Evolutionary conservation across 1,140 invertebrate genomes (phyloP).

Genomic region (Potamilus streckersoni): DNA sequence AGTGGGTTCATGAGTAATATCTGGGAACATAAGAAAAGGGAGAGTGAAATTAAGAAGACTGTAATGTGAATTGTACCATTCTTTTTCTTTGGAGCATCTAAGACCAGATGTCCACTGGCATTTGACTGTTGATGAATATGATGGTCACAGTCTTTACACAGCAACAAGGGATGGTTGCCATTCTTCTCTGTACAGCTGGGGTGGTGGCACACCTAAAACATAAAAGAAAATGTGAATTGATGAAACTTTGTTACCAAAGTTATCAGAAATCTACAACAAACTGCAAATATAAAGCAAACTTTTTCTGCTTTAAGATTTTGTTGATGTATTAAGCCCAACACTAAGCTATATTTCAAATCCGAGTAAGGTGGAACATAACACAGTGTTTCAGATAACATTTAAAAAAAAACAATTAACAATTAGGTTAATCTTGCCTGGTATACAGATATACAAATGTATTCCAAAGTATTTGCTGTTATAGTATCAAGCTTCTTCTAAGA

Average conservation of each 20-base stretch:
- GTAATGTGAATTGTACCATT: conserved; percentile 8
- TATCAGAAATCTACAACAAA: not conserved
- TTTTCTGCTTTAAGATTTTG: not conserved
- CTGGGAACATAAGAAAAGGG: too few species aligned
- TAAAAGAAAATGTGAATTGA: not conserved
- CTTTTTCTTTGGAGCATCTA: conserved; percentile 26
- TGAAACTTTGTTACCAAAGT: not conserved
- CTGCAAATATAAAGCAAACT: not conserved
- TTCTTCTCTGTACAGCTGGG: conserved; percentile 26
- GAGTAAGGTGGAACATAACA: not conserved
- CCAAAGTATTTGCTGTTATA: too few species aligned
- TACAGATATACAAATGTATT: too few species aligned
- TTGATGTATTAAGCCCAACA: not conserved
- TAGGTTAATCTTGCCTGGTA: too few species aligned
- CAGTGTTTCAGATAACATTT: too few species aligned
- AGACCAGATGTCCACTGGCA: conserved; percentile 21
- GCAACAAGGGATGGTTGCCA: conserved; percentile 25
- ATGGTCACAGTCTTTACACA: conserved; percentile 32
- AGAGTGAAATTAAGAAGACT: too few species aligned
- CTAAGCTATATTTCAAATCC: not conserved
- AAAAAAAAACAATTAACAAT: too few species aligned
- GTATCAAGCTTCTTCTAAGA: too few species aligned
- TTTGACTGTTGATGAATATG: conserved; percentile 22
- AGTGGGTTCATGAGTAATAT: too few species aligned
- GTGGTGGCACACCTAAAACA: conserved; percentile 32